phyloP scores from a whole-genome alignment of 2,888 invertebrate species.

The Hypercompe scribonia region DNA sequence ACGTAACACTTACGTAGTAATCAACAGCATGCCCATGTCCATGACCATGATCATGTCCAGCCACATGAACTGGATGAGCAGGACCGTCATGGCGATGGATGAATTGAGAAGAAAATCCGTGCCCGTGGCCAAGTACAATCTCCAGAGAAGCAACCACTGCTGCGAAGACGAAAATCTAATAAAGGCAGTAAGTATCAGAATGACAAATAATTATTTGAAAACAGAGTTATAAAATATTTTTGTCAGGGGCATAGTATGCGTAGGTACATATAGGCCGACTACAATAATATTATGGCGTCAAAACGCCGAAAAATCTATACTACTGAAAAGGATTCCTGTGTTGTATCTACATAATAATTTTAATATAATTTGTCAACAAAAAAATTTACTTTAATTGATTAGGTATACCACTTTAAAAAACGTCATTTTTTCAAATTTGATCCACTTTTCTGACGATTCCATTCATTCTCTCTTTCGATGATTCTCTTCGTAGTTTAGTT shows the following conservation, averaged over 20 bases:
- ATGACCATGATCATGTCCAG: conserved; percentile 66
- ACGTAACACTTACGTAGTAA: conserved; percentile 35
- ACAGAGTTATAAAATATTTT: background rate
- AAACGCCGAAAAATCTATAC: background rate
- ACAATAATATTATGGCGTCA: background rate
- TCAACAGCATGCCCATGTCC: conserved; percentile 67
- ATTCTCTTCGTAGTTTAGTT: no score
- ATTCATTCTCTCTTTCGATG: background rate
- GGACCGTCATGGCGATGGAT: conserved; percentile 71
- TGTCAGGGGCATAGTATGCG: no score
- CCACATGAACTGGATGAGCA: conserved; percentile 59
- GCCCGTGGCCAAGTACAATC: conserved; percentile 65
- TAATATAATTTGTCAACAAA: background rate
- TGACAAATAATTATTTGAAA: background rate
- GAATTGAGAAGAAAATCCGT: conserved; percentile 73
- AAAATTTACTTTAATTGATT: background rate
- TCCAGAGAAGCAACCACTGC: conserved; percentile 62
- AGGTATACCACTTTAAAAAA: background rate
- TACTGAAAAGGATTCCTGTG: background rate
- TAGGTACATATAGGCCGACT: background rate
- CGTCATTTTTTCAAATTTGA: background rate
- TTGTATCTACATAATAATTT: background rate
- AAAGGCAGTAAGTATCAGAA: background rate
- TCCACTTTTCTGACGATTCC: background rate
- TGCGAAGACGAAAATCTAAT: conserved; percentile 61